Evolutionary conservation across 1,140 invertebrate genomes (phyloP).

Genomic region (Drosophila serrata): DNA sequence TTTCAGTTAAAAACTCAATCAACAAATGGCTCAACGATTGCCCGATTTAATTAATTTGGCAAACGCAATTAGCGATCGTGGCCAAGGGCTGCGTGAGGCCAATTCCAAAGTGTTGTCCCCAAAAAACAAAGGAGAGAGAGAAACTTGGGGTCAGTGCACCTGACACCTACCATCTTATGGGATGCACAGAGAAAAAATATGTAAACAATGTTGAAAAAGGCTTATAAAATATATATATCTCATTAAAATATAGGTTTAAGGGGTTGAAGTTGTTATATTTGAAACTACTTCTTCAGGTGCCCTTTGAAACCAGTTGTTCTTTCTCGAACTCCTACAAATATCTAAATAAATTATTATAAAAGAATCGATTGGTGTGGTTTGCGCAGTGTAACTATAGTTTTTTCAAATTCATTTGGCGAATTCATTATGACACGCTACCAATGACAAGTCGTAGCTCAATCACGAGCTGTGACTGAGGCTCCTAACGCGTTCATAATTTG

Average conservation of each 20-base stretch:
- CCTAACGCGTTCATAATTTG: conserved; percentile 45
- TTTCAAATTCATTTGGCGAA: conserved; percentile 56
- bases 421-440: conserved; percentile 35
- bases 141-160: conserved; percentile 33
- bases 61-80: conserved; percentile 73
- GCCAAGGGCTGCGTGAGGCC: conserved; percentile 55
- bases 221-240: neutral
- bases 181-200: conserved; percentile 14
- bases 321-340: neutral
- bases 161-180: conserved; percentile 4
- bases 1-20: conserved; percentile 54
- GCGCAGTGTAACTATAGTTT: conserved; percentile 28
- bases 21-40: conserved; percentile 47
- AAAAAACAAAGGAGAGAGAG: conserved; percentile 1
- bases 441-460: conserved; percentile 59
- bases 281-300: neutral
- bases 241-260: neutral
- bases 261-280: too few species aligned
- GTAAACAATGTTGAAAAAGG: neutral
- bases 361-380: neutral
- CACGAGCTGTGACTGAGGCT: conserved; percentile 45
- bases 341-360: neutral
- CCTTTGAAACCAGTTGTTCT: neutral
- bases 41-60: conserved; percentile 76
- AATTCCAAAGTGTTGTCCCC: conserved; percentile 39